Evolutionary conservation across 2,797 vertebrate genomes (phyloP), one percentile per base, ranked within the genome.

Genomic region (Pipistrellus kuhlii): DNA sequence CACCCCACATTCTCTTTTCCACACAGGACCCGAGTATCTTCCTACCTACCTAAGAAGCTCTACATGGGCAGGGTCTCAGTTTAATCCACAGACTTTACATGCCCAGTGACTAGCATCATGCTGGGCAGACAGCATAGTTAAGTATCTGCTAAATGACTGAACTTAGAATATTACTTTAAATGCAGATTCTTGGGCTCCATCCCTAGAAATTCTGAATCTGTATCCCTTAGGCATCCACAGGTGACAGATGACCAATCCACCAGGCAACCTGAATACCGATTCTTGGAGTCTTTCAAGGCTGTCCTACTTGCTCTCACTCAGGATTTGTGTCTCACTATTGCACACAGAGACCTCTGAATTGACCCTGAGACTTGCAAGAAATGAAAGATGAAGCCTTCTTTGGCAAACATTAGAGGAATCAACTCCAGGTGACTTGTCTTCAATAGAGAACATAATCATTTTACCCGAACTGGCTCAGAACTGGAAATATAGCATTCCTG

Each of bases 171-270:
- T 84, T 93, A 76, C 83, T 64, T 69, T 32, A 83, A 80, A 85
- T 64, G 23, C 6, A 75, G 55, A 77, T 51, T 82, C n/a, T 41
- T 46, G 51, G 88, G 76, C 38, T 91, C n/a, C 46, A 78, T 51
- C 68, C 41, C 51, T 94, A 17, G 14, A 73, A 92, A 82, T 73
- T 92, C 85, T 85, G 78, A 95, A 59, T 32, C n/a, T 71, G 44
- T 2, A 68, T 71, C 73, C 94, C 87, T 93, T 55, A 59, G 75
- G 73, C 72, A 86, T 53, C 44, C 44, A 76, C 1, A 87, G 64
- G 30, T 69, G 23, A 35, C 88, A 87, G 59, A 78, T 32, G 25
- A 85, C 11, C 51, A 35, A 64, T 46, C 68, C 41, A 72, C 48
- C n/a, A 85, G 64, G 57, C 44, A 90, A 53, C 62, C 30, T 27